Evolutionary conservation across 2,888 invertebrate genomes (phyloP).

Genomic region (Caenorhabditis imperialis): DNA sequence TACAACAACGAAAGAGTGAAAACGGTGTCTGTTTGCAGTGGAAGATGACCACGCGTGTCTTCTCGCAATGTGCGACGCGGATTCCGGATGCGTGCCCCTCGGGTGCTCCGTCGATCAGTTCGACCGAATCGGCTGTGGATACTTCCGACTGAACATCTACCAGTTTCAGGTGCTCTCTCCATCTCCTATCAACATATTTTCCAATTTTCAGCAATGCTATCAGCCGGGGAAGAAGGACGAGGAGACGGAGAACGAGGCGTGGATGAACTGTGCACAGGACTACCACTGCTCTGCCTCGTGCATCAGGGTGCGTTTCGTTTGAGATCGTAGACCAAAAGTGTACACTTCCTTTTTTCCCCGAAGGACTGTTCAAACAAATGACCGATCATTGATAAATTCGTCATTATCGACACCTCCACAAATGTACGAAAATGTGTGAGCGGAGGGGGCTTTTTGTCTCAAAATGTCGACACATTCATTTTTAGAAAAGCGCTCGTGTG

Average conservation of each 20-base stretch:
- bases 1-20: too few relatives aligned
- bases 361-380: slow-evolving; percentile 2
- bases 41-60: slow-evolving; percentile 73
- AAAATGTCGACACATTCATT: slow-evolving; percentile 14
- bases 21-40: slow-evolving; percentile 67
- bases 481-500: too few relatives aligned
- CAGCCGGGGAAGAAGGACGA: slow-evolving; percentile 75
- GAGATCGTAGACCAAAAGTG: slow-evolving; percentile 44
- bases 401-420: neutral
- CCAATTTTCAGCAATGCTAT: slow-evolving; percentile 73
- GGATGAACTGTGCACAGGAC: slow-evolving; percentile 76
- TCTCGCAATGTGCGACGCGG: slow-evolving; percentile 75
- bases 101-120: slow-evolving; percentile 73
- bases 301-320: slow-evolving; percentile 65
- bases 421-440: slow-evolving; percentile 26
- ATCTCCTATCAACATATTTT: neutral
- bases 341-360: slow-evolving; percentile 14
- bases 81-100: slow-evolving; percentile 74
- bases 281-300: slow-evolving; percentile 75
- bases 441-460: too few relatives aligned
- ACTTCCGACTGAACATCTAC: slow-evolving; percentile 76
- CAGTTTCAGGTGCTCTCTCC: slow-evolving; percentile 69
- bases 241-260: slow-evolving; percentile 73
- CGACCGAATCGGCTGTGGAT: slow-evolving; percentile 76
- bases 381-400: slow-evolving; percentile 33